Base-by-base conservation (phyloP, 2,797 vertebrate species). In the Phrynocephalus vlangalii region DNA sequence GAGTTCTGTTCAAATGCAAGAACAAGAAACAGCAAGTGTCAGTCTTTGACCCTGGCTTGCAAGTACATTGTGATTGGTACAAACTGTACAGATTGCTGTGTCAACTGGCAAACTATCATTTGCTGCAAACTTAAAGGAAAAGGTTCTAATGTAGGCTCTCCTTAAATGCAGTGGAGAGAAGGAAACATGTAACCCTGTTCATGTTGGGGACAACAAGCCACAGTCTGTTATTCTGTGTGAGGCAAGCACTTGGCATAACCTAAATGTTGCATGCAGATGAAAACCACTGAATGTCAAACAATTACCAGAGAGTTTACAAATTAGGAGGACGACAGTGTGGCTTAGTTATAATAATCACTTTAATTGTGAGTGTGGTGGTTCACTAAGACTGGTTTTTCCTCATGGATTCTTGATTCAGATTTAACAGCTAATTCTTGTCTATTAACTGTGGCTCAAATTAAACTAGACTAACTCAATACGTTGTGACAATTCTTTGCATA, bases 401-500 rank as follows among this genome's bases (percentile, higher is more conserved):
- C n/a, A 24, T 50, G 22, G 8, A 68, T 70, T 79, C 63, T 79
- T 84, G 70, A 33, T 73, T 73, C 70, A 60, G 50, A 24, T 83
- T 84, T 56, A 67, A 73, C 11, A 20, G 72, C 33, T 83, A 56
- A 56, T 13, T 72, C 30, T 60, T 24, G 11, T 73, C 15, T 73
- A 73, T 73, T 72, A 83, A 85, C 67, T 38, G 16, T 77, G 33
- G 20, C 26, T 71, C 30, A 77, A 66, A 66, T 77, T 66, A 67
- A 85, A 48, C 28, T 84, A 84, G 52, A 38, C 2, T 60, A 60
- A 67, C 48, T 56, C 48, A 26, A 66, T 16, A 26, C 5, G 38
- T 60, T 85, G 26, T 66, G 76, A 9, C n/a, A 67, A 68, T 78
- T 85, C 2, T 77, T 77, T 78, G 63, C 63, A 85, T 68, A 50